Conservation (phyloP, 2,113 vertebrate species). For the Agapornis roseicollis region DNA sequence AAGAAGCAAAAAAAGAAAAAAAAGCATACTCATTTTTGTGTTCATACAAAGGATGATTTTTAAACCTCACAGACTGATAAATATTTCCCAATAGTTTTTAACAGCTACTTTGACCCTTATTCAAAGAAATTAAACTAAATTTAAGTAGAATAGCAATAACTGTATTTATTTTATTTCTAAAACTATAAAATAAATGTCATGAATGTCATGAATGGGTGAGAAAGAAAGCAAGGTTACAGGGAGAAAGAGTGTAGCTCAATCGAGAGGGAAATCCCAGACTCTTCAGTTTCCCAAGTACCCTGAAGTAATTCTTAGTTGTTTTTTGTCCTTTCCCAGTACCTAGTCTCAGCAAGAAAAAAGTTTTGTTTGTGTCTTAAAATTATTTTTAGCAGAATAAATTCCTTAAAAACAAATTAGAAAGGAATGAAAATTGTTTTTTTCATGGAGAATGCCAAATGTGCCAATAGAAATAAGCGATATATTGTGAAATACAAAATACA, state of each 20-base stretch:
- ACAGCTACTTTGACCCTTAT: background rate
- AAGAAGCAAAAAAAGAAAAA: background rate
- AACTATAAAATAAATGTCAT: background rate
- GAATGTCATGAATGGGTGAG: rapidly evolving
- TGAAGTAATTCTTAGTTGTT: background rate
- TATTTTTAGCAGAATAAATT: background rate
- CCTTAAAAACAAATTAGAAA: background rate
- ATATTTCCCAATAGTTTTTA: background rate
- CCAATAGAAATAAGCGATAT: background rate
- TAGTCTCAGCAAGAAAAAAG: background rate
- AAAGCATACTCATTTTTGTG: background rate
- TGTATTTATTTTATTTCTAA: background rate
- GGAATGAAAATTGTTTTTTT: background rate
- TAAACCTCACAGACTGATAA: background rate
- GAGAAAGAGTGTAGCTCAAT: rapidly evolving
- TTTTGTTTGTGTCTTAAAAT: background rate
- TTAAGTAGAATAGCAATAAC: background rate
- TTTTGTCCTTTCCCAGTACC: background rate
- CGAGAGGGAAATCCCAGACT: background rate
- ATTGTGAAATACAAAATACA: background rate
- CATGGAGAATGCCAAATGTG: background rate
- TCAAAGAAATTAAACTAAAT: background rate
- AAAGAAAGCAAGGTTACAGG: background rate
- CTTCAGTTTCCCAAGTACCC: background rate
- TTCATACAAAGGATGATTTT: background rate